phyloP scores from a whole-genome alignment of 1,140 invertebrate species.

The Apis laboriosa region DNA sequence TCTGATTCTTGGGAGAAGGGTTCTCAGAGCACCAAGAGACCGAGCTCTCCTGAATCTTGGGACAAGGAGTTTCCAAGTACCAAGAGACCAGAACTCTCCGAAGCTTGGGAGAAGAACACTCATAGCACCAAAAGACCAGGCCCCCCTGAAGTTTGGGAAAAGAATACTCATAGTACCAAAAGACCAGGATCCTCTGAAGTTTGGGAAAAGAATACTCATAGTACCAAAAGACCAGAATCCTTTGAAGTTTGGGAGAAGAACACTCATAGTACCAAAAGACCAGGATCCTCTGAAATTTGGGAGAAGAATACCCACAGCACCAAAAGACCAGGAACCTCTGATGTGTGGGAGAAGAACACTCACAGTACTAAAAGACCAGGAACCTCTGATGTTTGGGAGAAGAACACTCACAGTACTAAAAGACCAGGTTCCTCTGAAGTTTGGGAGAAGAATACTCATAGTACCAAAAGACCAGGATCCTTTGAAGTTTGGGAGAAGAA shows the following conservation, averaged over 20 bases:
- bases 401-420: slow-evolving; percentile 50
- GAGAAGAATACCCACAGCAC: slow-evolving; percentile 47
- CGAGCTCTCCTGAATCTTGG: slow-evolving; percentile 37
- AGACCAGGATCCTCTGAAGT: slow-evolving; percentile 4
- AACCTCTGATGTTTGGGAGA: slow-evolving; percentile 44
- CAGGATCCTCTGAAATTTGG: background rate
- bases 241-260: slow-evolving; percentile 44
- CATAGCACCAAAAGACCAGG: background rate
- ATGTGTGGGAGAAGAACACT: slow-evolving; percentile 28
- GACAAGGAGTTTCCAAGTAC: slow-evolving; percentile 54
- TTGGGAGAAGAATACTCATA: slow-evolving; percentile 50
- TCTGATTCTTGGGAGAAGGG: slow-evolving; percentile 47
- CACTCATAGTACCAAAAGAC: slow-evolving; percentile 21
- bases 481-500: slow-evolving; percentile 47
- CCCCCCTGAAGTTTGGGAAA: background rate
- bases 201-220: slow-evolving; percentile 50
- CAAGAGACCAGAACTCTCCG: slow-evolving; percentile 43
- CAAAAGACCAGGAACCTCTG: slow-evolving; percentile 28
- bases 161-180: slow-evolving; percentile 49
- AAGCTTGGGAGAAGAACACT: background rate
- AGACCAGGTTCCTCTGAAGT: slow-evolving; percentile 36
- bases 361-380: slow-evolving; percentile 55
- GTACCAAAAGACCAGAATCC: slow-evolving; percentile 50
- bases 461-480: slow-evolving; percentile 51
- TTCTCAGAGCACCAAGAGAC: slow-evolving; percentile 55